Evolutionary conservation across 2,888 invertebrate genomes (phyloP), one percentile per base, ranked within the genome.

Genomic region (Podabrus alpinus): DNA sequence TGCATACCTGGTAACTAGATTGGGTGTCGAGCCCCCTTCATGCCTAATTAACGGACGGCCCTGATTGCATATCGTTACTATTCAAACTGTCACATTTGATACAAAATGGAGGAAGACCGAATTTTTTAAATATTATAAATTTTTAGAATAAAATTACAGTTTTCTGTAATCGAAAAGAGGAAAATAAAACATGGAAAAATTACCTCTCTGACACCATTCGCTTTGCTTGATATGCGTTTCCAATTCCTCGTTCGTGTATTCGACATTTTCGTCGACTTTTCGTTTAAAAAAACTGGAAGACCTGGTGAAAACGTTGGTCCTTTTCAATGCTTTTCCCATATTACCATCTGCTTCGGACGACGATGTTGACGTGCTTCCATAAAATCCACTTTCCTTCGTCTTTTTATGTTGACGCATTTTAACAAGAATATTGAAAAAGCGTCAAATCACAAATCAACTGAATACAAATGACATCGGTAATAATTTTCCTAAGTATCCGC

Each of bases 311-410:
- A 84, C 84, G 82, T 85, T 86, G 82, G 86, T 86, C 82, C 87
- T 85, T 85, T 87, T 87, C 71, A 86, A 80, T 73, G 86, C 85
- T 82, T 85, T 86, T 61, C 86, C 87, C 88, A 87, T 87, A 75
- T 90, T 91, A 29, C 29, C 13, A n/a, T 29, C 29, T 77, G 84
- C 84, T 77, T 88, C 88, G 80, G 90, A 90, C 84, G 92, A 91
- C 83, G 91, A 90, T 83, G 91, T 90, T 84, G 91, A 90, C 85
- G 92, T 92, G 81, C 93, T 94, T 88, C 94, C 94, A 90, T 94
- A 95, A 86, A 94, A 95, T 79, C 94, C 94, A 86, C 94, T 94
- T 89, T 95, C 95, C 90, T 94, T 87, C 78, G 87, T 88, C 83
- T 87, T 87, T 82, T 87, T 87, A 82, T 87, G 87, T 79, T 84